Evolutionary conservation across 2,113 vertebrate species (phyloP), one percentile per base, ranked within the genome.

Genomic region (Equus quagga): DNA sequence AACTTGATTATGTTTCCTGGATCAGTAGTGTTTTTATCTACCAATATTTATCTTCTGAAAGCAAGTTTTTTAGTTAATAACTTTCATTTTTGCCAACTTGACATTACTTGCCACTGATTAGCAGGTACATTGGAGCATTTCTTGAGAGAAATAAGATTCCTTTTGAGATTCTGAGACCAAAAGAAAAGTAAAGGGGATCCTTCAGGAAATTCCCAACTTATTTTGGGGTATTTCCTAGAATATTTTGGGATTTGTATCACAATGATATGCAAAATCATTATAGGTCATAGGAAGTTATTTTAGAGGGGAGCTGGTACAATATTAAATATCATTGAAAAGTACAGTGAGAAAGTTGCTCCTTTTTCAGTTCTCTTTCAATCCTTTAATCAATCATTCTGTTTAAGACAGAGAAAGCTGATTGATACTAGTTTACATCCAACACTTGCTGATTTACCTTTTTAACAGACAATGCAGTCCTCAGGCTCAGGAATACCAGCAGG

Each of bases 141-240:
- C 49, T 70, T 80, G n/a, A 84, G 69, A 94, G 33, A 94, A 90
- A 81, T 4, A 86, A 36, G 19, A 86, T 94, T 91, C 4, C 31
- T 94, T 90, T 91, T 73, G 44, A 92, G 44, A 88, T 96, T 88
- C n/a, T 69, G n/a, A 95, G 24, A 62, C 51, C 69, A 94, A 89
- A 91, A 49, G n/a, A 73, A 65, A 96, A 94, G 49, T 73, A 72
- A 93, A 60, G 6, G 21, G 75, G 5, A 80, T 56, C 18, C 6
- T 91, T 85, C 28, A 92, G 75, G 78, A 92, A 62, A 94, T 89
- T 46, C 17, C 21, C 41, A 73, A 33, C 58, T 79, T 31, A 69
- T 87, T 94, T 93, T 78, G 46, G 4, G 15, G 12, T 90, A 41
- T 41, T 85, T 90, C 33, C 80, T 11, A 41, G 44, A 70, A 51